Evolutionary conservation across 1,140 invertebrate species (phyloP).

Genomic region (Drosophila ambigua): DNA sequence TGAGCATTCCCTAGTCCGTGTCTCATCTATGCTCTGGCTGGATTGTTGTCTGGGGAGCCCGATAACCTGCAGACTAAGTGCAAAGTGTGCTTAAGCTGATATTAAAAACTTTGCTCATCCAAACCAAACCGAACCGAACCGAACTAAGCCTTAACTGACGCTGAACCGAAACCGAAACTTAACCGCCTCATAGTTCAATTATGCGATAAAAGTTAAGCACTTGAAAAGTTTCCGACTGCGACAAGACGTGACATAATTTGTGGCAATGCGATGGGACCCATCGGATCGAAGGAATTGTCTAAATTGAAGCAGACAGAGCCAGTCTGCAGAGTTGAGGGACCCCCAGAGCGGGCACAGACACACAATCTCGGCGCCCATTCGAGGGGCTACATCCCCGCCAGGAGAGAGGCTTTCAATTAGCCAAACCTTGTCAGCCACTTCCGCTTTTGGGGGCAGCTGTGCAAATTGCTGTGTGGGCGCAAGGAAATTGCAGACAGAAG

Average conservation of each 20-base stretch:
- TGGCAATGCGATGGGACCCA: conserved; percentile 55
- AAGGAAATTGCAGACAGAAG: conserved; percentile 28
- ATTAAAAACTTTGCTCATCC: conserved; percentile 59
- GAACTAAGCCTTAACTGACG: conserved; percentile 14
- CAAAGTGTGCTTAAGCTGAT: conserved; percentile 63
- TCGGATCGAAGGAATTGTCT: conserved; percentile 16
- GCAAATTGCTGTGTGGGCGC: conserved; percentile 8
- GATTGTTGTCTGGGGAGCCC: conserved; percentile 15
- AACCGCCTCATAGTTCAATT: conserved; percentile 54
- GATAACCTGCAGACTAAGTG: conserved; percentile 3
- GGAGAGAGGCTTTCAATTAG: conserved; percentile 40
- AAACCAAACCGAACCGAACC: conserved; percentile 21
- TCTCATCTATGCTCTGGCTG: too few relatives aligned
- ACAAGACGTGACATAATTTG: conserved; percentile 77
- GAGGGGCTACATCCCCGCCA: neutral
- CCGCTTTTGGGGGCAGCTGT: conserved; percentile 18
- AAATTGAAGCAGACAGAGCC: conserved; percentile 34
- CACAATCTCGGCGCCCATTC: conserved; percentile 9
- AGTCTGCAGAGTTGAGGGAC: conserved; percentile 1
- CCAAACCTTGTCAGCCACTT: conserved; percentile 20
- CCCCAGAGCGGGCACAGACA: neutral
- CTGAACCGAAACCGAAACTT: conserved; percentile 42
- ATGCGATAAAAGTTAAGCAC: conserved; percentile 65
- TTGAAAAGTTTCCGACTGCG: conserved; percentile 63
- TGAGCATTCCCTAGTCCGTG: too few relatives aligned